Evolutionary conservation across 2,113 vertebrate species (phyloP).

Genomic region (Anguilla rostrata): DNA sequence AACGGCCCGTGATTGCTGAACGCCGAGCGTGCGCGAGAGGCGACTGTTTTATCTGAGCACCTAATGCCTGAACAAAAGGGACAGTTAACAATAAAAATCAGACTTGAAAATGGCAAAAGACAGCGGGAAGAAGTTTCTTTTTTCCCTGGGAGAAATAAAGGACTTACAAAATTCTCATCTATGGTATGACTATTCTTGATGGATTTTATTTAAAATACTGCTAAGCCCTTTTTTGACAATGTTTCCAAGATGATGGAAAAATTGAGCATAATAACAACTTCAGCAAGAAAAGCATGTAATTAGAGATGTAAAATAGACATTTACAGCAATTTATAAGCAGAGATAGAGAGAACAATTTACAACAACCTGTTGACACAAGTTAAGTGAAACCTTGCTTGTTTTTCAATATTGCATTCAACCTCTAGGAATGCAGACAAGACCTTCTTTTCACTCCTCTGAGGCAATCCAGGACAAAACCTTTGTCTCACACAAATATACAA

Average conservation of each 20-base stretch:
- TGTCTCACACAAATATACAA: not conserved
- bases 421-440: conserved; percentile 11
- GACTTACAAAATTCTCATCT: not conserved
- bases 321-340: conserved; percentile 51
- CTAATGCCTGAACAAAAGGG: conserved; percentile 73
- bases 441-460: not conserved
- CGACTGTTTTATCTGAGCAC: conserved; percentile 64
- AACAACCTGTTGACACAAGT: conserved; percentile 34
- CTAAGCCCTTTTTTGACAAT: conserved; percentile 1
- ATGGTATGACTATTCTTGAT: not conserved
- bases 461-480: not conserved
- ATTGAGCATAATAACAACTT: conserved; percentile 62
- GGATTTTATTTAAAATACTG: not conserved
- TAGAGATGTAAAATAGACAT: conserved; percentile 61
- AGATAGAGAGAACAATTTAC: conserved; percentile 24
- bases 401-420: conserved; percentile 12
- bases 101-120: conserved; percentile 65
- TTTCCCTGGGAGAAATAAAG: not conserved
- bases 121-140: not conserved
- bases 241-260: conserved; percentile 50
- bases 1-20: conserved; percentile 68
- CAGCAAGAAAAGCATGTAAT: conserved; percentile 66
- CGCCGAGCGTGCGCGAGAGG: conserved; percentile 57
- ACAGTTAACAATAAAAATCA: conserved; percentile 65
- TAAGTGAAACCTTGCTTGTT: conserved; percentile 9